Base-by-base conservation (phyloP, 2,113 vertebrate species). In the Labrus mixtus region DNA sequence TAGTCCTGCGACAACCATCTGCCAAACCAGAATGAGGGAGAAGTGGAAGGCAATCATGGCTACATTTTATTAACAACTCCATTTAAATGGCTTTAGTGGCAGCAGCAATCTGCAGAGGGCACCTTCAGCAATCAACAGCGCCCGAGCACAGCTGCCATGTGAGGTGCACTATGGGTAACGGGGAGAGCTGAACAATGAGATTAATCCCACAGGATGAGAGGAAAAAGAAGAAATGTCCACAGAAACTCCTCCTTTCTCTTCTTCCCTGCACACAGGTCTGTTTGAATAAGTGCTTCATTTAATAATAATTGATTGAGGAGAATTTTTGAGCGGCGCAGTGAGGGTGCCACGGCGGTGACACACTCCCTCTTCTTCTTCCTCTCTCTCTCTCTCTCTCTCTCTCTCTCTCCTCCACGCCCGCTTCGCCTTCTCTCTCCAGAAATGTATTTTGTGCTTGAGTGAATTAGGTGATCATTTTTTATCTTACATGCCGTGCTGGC, bases 401-500 rank as follows among this genome's bases (percentile, higher is more conserved):
- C 73, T 80, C 82, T 81, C 69, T 68, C 76, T 70, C 73, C 55
- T 84, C 73, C 63, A 33, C 29, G 25, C 76, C 81, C 19, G 72
- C 86, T 84, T 84, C 82, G 73, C 66, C 78, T 78, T 75, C 76
- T 85, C 85, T 84, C 84, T 84, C 86, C 90, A 89, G 93, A 93
- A 95, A 94, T 94, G 92, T 94, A 95, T 95, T 95, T 95, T 95
- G 91, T 95, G 94, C 94, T 95, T 93, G 94, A 95, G 88, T 95
- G 94, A 95, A 95, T 94, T 94, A 94, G 94, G 94, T 95, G 94
- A 95, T 95, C 93, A 94, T 94, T 95, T 94, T 95, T 95, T 94
- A 95, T 95, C 94, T 95, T 90, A 90, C 93, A 94, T 79, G 88
- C 91, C 83, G 88, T 67, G 84, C 82, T 90, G 93, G 91, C 91